Evolutionary conservation across 2,113 vertebrate species (phyloP).

Genomic region (Catharus minimus): DNA sequence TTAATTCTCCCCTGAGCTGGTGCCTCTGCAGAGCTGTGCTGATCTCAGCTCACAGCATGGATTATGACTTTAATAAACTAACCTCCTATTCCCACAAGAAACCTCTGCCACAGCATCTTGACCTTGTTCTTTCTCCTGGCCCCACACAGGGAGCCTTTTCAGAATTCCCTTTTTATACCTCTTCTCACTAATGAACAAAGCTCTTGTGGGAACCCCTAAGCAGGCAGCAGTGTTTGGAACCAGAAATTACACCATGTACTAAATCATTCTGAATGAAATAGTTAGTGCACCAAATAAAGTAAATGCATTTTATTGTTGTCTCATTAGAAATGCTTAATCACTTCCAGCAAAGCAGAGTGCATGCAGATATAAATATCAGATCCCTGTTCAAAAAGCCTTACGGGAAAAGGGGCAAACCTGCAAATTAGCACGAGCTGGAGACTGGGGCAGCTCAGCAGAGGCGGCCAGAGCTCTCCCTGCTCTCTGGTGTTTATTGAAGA

Average conservation of each 20-base stretch:
- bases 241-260: neutral
- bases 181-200: neutral
- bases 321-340: neutral
- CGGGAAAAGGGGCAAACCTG: slow-evolving; percentile 8
- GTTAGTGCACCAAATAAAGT: neutral
- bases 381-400: neutral
- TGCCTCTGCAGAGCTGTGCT: neutral
- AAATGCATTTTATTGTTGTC: slow-evolving; percentile 19
- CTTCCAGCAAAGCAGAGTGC: neutral
- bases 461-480: neutral
- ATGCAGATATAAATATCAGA: slow-evolving; percentile 17
- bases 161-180: neutral
- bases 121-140: neutral
- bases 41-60: neutral
- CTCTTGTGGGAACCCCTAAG: neutral
- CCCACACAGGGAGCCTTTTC: neutral
- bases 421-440: neutral
- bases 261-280: neutral
- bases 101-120: neutral
- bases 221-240: neutral
- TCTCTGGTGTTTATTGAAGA: neutral
- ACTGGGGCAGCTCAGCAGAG: neutral
- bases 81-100: neutral
- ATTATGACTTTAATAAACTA: neutral
- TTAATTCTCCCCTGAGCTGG: neutral